Percentiles rank a stretch among this genome's conserved stretches.
phyloP scores from a whole-genome alignment of 1,140 invertebrate species.

The Trichonephila inaurata region DNA sequence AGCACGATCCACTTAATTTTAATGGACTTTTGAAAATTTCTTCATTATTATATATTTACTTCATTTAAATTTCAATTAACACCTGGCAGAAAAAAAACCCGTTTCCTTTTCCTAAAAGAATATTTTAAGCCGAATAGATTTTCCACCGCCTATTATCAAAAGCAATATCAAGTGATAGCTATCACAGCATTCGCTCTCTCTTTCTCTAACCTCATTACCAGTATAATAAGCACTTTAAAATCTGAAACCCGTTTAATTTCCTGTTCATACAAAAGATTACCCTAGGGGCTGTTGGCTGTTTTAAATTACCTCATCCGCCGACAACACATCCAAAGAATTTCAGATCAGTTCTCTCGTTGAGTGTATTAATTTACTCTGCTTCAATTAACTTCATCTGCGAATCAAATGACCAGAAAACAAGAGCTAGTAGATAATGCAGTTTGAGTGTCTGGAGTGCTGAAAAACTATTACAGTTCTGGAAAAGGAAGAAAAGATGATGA shows the following conservation, averaged over 20 bases:
- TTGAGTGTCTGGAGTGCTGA: too few species aligned
- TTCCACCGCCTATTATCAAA: neutral
- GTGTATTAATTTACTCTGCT: neutral
- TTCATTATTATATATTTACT: neutral
- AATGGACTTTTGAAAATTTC: too few species aligned
- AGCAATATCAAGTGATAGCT: neutral
- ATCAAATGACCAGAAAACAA: neutral
- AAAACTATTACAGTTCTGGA: too few species aligned
- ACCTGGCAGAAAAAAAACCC: neutral
- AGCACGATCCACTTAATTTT: too few species aligned
- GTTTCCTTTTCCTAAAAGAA: neutral
- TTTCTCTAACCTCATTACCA: neutral
- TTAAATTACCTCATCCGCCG: neutral
- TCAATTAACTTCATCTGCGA: neutral
- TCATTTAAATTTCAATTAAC: neutral
- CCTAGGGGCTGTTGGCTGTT: neutral
- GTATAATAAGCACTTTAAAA: constrained; percentile 2
- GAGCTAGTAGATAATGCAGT: too few species aligned
- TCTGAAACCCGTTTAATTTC: neutral
- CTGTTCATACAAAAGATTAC: neutral
- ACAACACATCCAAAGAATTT: neutral
- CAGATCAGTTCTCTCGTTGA: neutral
- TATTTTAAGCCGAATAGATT: too few species aligned
- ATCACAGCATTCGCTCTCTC: neutral
- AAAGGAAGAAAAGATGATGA: too few species aligned